Evolutionary conservation across 2,113 vertebrate species (phyloP).

Genomic region (Pterocles burchelli): DNA sequence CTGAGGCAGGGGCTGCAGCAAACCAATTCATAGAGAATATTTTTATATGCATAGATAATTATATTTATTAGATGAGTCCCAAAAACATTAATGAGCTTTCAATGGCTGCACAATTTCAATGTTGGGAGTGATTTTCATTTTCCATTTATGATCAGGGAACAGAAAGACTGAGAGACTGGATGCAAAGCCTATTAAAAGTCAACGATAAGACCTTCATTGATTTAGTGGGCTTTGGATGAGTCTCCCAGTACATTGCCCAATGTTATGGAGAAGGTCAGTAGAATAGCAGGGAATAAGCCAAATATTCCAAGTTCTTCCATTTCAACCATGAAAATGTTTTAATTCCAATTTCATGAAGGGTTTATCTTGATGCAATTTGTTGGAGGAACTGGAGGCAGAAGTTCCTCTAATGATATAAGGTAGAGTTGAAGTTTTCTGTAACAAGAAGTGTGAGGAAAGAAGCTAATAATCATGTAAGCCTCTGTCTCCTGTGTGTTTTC

Average conservation of each 20-base stretch:
- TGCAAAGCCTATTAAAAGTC: neutral
- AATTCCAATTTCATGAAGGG: neutral
- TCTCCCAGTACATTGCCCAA: neutral
- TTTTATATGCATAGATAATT: neutral
- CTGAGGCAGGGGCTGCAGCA: neutral
- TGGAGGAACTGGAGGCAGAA: neutral
- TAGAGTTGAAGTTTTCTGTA: neutral
- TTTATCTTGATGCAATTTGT: neutral
- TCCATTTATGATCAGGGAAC: neutral
- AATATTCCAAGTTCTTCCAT: neutral
- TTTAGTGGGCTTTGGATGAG: constrained; percentile 10
- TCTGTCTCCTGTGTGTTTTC: neutral
- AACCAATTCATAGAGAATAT: neutral
- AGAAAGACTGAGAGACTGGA: neutral
- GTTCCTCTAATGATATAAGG: neutral
- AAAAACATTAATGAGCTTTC: neutral
- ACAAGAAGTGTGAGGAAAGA: neutral
- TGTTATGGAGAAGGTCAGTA: neutral
- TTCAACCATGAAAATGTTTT: neutral
- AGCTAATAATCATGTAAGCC: neutral
- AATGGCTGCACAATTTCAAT: neutral
- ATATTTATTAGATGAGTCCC: neutral
- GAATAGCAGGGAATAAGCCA: neutral
- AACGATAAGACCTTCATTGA: neutral
- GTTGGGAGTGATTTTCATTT: neutral